Base-by-base conservation (phyloP, 2,113 vertebrate genomes). In the Pelodiscus sinensis region DNA sequence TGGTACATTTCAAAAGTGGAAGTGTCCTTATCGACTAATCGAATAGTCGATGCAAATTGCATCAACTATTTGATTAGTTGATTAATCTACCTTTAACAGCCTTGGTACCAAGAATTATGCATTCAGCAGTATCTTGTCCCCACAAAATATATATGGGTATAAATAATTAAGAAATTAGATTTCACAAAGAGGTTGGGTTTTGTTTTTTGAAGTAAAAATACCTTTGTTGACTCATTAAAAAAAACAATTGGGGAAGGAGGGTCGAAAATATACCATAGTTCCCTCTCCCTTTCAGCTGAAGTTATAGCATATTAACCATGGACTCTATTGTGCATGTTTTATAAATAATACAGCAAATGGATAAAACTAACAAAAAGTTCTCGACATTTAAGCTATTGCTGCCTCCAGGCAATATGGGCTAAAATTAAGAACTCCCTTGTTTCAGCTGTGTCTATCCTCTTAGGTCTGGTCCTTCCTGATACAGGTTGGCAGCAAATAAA, bases 381-480 rank as follows among this genome's bases (percentile, higher is more conserved):
- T 14, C 62, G 71, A 81, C 18, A 78, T 12, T 10, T 25, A 86
- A 94, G 38, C 6, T 44, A 90, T 80, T 94, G 75, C 9, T 1
- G 52, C 25, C 54, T 85, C 8, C 9, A n/a, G 84, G 52, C 84
- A 95, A 84, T 4, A 56, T 51, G 24, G 4, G 50, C 6, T 8
- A 78, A 60, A 92, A 92, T 0, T 2, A 86, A 81, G 19, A 79
- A 24, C 62, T 81, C 16, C 22, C 44, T 1, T 1, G 84, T 92
- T 25, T 52, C 8, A 71, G 60, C 9, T 13, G 22, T 3, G 19
- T 0, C 0, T 31, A 81, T 4, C 50, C 4, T 81, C 82, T 35
- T 10, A 35, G n/a, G 75, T 22, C 50, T 81, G 31, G 5, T 21
- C 16, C 44, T 84, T 25, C 58, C 15, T 1, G 1, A 88, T 55